Conservation (phyloP, 2,113 vertebrate species). For the Penelope pileata region DNA sequence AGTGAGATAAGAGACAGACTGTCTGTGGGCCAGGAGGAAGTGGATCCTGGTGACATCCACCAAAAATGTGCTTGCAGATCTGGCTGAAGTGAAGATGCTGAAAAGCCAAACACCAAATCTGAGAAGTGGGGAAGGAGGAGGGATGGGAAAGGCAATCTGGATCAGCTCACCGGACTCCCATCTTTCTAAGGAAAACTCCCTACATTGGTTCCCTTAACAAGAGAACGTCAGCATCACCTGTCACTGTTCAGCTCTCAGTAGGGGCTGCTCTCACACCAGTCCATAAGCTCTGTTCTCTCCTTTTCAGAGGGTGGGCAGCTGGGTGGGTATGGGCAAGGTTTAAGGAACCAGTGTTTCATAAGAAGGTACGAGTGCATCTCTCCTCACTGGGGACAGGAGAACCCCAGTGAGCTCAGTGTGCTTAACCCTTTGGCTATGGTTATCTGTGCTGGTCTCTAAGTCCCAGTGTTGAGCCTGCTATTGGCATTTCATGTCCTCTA, state of each 20-base stretch:
- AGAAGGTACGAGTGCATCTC: neutral
- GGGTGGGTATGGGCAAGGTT: neutral
- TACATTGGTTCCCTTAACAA: neutral
- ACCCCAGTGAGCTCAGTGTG: neutral
- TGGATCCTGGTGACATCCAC: conserved; percentile 56
- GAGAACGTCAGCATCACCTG: neutral
- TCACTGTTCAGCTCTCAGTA: neutral
- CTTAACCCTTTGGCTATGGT: conserved; percentile 2
- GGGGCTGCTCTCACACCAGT: neutral
- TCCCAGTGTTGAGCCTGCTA: neutral
- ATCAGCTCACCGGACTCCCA: neutral
- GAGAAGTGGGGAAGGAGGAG: neutral
- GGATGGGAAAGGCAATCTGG: neutral
- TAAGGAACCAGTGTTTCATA: neutral
- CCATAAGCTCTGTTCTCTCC: neutral
- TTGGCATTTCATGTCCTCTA: neutral
- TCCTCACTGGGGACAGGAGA: neutral
- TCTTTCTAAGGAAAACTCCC: neutral
- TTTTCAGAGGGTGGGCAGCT: neutral
- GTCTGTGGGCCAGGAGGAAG: conserved; percentile 48
- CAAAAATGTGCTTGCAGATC: conserved; percentile 29
- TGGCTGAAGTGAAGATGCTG: neutral
- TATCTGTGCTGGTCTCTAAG: neutral
- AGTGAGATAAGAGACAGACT: conserved; percentile 62
- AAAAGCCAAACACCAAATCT: neutral